These are phyloP conservation scores for Callipepla californica DNA, from an alignment of 2,113 vertebrate species.

Conservation along the genomic window DNA sequence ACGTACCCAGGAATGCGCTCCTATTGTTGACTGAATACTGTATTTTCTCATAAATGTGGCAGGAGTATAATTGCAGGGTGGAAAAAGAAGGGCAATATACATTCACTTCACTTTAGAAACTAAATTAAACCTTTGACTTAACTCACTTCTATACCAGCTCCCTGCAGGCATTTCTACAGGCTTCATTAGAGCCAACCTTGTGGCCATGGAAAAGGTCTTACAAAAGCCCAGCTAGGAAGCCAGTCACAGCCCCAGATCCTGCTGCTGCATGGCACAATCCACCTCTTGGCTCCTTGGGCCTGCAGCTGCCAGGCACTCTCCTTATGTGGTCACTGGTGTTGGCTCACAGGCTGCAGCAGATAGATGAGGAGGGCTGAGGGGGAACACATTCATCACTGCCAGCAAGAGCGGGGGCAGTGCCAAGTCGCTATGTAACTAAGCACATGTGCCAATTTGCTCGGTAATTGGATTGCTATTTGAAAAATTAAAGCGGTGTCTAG, in stretches of 20 bases:
- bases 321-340: slow-evolving; percentile 71
- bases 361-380: slow-evolving; percentile 58
- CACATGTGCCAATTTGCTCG: slow-evolving; percentile 76
- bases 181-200: slow-evolving; percentile 61
- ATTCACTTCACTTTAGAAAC: slow-evolving; percentile 49
- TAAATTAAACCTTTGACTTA: slow-evolving; percentile 26
- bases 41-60: slow-evolving; percentile 66
- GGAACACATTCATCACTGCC: slow-evolving; percentile 78
- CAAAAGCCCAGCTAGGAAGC: slow-evolving; percentile 66
- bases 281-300: slow-evolving; percentile 73
- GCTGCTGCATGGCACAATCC: slow-evolving; percentile 44
- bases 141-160: slow-evolving; percentile 62
- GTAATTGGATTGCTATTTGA: slow-evolving; percentile 80
- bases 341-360: slow-evolving; percentile 58
- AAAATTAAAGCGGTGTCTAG: slow-evolving; percentile 70
- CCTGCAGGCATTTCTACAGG: slow-evolving; percentile 65
- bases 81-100: slow-evolving; percentile 61
- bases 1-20: slow-evolving; percentile 53
- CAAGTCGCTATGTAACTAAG: slow-evolving; percentile 76
- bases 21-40: slow-evolving; percentile 57
- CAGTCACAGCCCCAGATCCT: slow-evolving; percentile 48
- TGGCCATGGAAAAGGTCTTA: slow-evolving; percentile 66
- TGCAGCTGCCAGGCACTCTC: slow-evolving; percentile 77
- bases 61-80: slow-evolving; percentile 56
- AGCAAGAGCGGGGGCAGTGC: slow-evolving; percentile 53